These are phyloP conservation scores for Diplodus puntazzo DNA, from an alignment of 2,797 vertebrate species.

Conservation along the genomic window DNA sequence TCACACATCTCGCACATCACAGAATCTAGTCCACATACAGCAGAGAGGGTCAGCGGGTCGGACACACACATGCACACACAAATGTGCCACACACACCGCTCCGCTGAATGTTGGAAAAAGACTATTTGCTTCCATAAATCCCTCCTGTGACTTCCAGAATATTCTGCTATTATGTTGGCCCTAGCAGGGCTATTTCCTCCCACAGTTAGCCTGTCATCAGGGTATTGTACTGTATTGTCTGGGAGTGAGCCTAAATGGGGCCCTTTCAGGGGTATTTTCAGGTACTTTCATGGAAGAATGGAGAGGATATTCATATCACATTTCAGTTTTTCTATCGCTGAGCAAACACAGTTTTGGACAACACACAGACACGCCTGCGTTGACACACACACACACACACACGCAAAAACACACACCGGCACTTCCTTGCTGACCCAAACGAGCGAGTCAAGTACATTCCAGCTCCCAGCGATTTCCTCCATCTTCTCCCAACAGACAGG, in stretches of 20 bases:
- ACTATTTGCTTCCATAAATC: constrained; percentile 77
- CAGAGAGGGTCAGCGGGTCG: constrained; percentile 66
- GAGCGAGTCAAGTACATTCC: constrained; percentile 80
- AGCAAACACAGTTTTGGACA: constrained; percentile 62
- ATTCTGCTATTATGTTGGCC: constrained; percentile 74
- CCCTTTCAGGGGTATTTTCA: constrained; percentile 77
- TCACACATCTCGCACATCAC: constrained; percentile 73
- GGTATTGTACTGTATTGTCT: constrained; percentile 78
- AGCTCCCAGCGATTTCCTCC: constrained; percentile 74
- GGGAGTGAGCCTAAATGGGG: constrained; percentile 68
- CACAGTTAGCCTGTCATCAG: constrained; percentile 82
- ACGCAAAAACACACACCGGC: constrained; percentile 49
- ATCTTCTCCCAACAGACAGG: constrained; percentile 76
- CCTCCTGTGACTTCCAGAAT: constrained; percentile 74
- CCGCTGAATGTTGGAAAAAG: constrained; percentile 58
- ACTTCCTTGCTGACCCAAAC: constrained; percentile 79
- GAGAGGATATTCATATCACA: constrained; percentile 83
- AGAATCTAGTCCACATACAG: constrained; percentile 56
- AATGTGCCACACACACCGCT: constrained; percentile 42
- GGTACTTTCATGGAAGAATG: constrained; percentile 78
- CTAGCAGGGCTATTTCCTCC: constrained; percentile 79
- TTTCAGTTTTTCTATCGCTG: constrained; percentile 78
- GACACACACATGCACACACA: constrained; percentile 30
- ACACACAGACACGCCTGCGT: constrained; percentile 43
- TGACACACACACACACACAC: constrained; percentile 35